Evolutionary conservation across 2,797 vertebrate genomes (phyloP), one percentile per base, ranked within the genome.

Genomic region (Enteromius treurensis): DNA sequence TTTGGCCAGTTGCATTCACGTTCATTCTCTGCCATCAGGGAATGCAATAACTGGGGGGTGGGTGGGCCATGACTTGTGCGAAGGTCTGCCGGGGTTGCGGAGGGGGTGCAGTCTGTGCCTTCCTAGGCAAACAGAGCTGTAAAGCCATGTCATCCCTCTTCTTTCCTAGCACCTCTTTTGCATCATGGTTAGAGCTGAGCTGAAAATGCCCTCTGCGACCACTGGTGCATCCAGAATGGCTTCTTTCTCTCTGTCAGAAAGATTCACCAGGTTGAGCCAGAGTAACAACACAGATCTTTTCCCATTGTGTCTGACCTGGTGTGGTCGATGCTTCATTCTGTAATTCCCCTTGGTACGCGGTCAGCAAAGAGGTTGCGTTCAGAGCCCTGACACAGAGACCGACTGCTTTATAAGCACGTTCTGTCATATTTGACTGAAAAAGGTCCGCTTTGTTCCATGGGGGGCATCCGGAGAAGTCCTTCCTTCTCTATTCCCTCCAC

Each of bases 81-180:
- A 71, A 49, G 11, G 69, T 71, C 17, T 71, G 69, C 42, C 15
- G 11, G 9, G 26, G 53, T 71, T 32, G 34, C 64, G n/a, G 67
- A 69, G 67, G 21, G 21, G 9, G 17, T 4, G 10, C 14, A 26
- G 5, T 15, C 21, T 51, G 62, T 21, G 14, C 21, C 6, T 77
- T 77, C 11, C 75, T 77, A 34, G 75, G 29, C 6, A 77, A 13
- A 62, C 58, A 62, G 58, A 29, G 23, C 26, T 26, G 5, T 13
- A 23, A 13, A 37, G 34, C 84, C 85, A 88, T 77, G 58, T 75
- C 81, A 83, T 77, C 68, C 82, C 68, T 73, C 65, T 88, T 85
- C 89, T 77, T 78, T 29, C 49, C 32, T 7, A 26, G 0, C 62
- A 40, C 82, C 58, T 23, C 77, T 79, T 58, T 6, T 65, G 32